A percentile compares a stretch with the other conserved stretches of the same genome.
Conservation (phyloP, 2,113 vertebrate genomes). For the Proterorhinus semilunaris region DNA sequence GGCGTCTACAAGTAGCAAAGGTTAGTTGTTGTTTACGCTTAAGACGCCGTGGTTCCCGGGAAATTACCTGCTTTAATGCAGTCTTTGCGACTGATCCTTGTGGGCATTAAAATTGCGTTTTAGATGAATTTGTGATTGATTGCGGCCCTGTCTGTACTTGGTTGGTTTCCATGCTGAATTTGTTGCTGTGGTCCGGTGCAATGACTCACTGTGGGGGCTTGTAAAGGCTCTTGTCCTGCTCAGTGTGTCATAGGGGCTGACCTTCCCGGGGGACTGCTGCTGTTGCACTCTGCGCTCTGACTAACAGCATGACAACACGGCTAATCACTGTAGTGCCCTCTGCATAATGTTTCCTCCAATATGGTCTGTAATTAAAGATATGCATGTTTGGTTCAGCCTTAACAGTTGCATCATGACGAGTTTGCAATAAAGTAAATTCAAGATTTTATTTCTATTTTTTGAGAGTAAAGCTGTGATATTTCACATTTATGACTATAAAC, state of each 20-base stretch:
- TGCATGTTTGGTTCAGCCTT: constrained; percentile 24
- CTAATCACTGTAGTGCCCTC: constrained; percentile 59
- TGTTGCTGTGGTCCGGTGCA: constrained; percentile 2
- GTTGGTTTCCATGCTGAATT: not conserved
- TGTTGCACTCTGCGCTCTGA: constrained; percentile 64
- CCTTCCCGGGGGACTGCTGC: constrained; percentile 61
- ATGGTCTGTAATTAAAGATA: constrained; percentile 36
- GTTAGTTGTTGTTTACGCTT: no score
- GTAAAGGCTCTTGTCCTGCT: constrained; percentile 32
- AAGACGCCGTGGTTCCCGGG: no score
- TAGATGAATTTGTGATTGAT: no score
- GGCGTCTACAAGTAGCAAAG: no score
- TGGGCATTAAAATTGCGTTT: no score
- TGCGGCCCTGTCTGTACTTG: no score
- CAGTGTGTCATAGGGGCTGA: constrained; percentile 59
- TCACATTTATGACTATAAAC: no score
- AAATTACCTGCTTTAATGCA: no score
- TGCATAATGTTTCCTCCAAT: constrained; percentile 38
- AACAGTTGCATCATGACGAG: not conserved
- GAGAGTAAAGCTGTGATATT: no score
- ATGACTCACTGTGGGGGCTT: constrained; percentile 43
- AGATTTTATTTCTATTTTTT: no score
- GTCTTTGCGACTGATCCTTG: no score
- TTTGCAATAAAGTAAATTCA: no score
- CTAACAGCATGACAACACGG: constrained; percentile 63